These are phyloP conservation scores for Caenorhabditis wallacei DNA, from an alignment of 2,888 invertebrate species.

Conservation along the genomic window DNA sequence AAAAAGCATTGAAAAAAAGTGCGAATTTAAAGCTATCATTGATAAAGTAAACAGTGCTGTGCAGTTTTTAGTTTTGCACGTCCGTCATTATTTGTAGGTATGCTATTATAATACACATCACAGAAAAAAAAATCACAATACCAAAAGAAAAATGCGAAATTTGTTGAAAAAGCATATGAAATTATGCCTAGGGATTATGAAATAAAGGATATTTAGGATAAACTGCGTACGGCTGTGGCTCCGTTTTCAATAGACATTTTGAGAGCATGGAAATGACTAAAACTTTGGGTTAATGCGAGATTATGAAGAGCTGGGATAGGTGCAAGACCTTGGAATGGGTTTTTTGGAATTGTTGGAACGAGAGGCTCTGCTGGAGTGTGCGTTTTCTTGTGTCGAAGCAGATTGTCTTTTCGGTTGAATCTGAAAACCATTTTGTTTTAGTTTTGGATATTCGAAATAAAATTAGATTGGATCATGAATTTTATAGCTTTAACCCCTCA, in stretches of 20 bases:
- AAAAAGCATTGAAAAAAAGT: background rate
- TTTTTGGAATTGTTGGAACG: background rate
- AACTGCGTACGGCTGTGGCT: constrained; percentile 29
- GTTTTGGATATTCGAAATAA: too few species aligned
- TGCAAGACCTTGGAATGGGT: background rate
- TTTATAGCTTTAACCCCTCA: too few species aligned
- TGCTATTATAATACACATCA: too few species aligned
- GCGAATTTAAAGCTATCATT: background rate
- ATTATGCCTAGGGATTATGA: background rate
- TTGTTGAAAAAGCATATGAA: background rate
- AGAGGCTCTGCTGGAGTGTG: constrained; percentile 64
- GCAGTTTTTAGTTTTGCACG: too few species aligned
- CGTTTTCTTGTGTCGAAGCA: constrained; percentile 83
- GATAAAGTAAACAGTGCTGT: background rate
- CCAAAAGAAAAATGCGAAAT: too few species aligned
- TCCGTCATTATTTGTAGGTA: too few species aligned
- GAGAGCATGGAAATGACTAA: constrained; percentile 43
- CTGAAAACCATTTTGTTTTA: too few species aligned
- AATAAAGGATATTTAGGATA: background rate
- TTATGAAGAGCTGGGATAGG: constrained; percentile 38
- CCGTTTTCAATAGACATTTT: constrained; percentile 44
- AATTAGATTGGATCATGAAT: background rate
- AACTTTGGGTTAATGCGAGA: constrained; percentile 19
- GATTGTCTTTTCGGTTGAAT: constrained; percentile 83
- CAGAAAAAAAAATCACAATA: too few species aligned